Base-by-base conservation (phyloP, 1,140 invertebrate genomes). In the Hyphantria cunea region DNA sequence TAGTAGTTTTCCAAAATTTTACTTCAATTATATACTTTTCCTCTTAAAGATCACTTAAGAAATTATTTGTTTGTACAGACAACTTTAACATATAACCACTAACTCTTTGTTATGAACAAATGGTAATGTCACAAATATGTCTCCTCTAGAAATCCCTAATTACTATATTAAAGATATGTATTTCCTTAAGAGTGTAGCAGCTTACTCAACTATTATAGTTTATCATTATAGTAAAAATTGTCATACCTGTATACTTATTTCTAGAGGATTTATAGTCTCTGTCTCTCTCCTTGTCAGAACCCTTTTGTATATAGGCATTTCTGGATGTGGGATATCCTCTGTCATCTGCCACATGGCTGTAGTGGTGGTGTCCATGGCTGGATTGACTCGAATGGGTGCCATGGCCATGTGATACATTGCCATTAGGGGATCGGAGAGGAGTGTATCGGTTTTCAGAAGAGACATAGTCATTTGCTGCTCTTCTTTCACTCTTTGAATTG, bases 241-340 rank as follows among this genome's bases (percentile, higher is more conserved):
- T 25, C 66, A 81, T 72, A 89, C 85, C 82, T 84, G 84, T 84
- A 72, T 87, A 89, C 93, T 96, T 96, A 92, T 96, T 96, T 91
- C 95, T 95, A 92, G 94, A 94, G 91, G 94, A 93, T 92, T 96
- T 97, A 90, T 96, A 96, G 93, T 96, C 95, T 96, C 94, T 95
- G 93, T 97, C 96, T 94, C 96, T 96, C 94, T 97, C 96, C 94
- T 96, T 96, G 92, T 96, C 94, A 70, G 94, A 93, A 89, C 94
- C 93, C 92, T 95, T 95, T 78, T 96, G 94, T 87, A 96, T 88
- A 92, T 96, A 95, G 91, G 95, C 93, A 86, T 92, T 92, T 92
- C 96, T 96, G 84, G 95, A 94, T 76, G 83, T 75, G 51, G 80
- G 58, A 78, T 91, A 89, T 80, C 81, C 80, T 76, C 83, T 76